phyloP scores from a whole-genome alignment of 2,888 invertebrate genomes.

The Leucoptera coffeella region DNA sequence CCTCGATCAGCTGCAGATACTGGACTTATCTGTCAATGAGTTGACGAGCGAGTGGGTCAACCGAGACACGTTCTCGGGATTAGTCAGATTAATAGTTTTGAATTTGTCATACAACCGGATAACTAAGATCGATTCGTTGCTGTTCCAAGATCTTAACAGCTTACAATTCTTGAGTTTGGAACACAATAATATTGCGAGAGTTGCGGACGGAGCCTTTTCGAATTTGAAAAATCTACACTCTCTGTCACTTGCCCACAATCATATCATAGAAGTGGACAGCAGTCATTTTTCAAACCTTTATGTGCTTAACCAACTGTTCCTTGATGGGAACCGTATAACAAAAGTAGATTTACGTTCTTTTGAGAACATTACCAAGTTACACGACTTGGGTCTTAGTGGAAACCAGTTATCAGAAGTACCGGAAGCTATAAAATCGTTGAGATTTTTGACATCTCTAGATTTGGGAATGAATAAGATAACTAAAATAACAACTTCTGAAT shows the following conservation, averaged over 20 bases:
- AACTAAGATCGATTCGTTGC: conserved; percentile 61
- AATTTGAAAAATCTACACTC: conserved; percentile 73
- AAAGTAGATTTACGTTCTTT: conserved; percentile 65
- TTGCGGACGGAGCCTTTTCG: conserved; percentile 68
- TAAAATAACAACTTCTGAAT: conserved; percentile 63
- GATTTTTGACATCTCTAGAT: conserved; percentile 69
- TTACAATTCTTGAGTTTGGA: conserved; percentile 71
- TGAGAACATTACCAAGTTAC: conserved; percentile 70
- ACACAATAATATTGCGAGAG: conserved; percentile 61
- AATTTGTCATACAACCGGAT: conserved; percentile 70
- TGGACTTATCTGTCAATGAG: conserved; percentile 70
- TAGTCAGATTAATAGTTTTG: conserved; percentile 66
- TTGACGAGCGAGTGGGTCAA: conserved; percentile 74
- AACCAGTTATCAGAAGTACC: conserved; percentile 68
- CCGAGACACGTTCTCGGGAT: conserved; percentile 68
- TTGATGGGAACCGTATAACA: conserved; percentile 69
- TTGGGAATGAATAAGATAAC: conserved; percentile 77
- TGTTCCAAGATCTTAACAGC: conserved; percentile 69
- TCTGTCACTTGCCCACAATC: conserved; percentile 67
- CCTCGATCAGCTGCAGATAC: conserved; percentile 63
- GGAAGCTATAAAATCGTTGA: conserved; percentile 61
- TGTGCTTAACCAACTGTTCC: conserved; percentile 65
- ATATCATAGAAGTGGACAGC: conserved; percentile 61
- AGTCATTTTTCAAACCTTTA: conserved; percentile 67
- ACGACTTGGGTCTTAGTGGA: conserved; percentile 69